Evolutionary conservation across 1,140 invertebrate species (phyloP), one percentile per base, ranked within the genome.

Genomic region (Lepidurus apus): DNA sequence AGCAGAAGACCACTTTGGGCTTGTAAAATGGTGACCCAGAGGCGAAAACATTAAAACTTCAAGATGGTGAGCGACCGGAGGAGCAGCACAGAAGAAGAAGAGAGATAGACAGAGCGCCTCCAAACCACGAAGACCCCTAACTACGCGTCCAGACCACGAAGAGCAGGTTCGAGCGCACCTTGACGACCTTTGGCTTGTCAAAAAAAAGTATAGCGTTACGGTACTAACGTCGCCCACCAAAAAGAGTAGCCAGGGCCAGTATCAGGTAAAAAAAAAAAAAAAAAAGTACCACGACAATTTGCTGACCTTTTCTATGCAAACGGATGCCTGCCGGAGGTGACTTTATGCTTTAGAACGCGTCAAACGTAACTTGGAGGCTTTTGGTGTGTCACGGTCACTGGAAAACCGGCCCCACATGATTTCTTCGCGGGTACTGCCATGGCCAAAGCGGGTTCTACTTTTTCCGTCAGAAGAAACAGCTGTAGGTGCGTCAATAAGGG

Each of bases 31-130:
- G 53, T 65, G 53, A 65, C 53, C 53, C 53, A 65, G 53, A 13
- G 53, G 53, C 53, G 21, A 65, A 65, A 65, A 65, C 53, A 65
- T 65, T 65, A 65, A 65, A 65, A 65, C 53, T 65, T 65, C n/a
- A 65, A 65, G 53, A 65, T 65, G 53, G 53, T 65, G 53, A 65
- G 53, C 17, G 53, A 65, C 53, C 53, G 9, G 53, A 65, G 53
- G 34, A 34, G 34, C 34, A 34, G 34, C 34, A 65, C 53, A 21
- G 1, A 26, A 26, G 26, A 26, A 26, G 26, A 26, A 26, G 26
- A 26, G 26, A 26, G 26, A 65, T 1, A 13, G 21, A 65, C 17
- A 65, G 53, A 65, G 53, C 17, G 53, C 21, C 21, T 65, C 21
- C 13, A 11, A n/a, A 17, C 11, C 21, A 17, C 13, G 21, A 8